Evolutionary conservation across 2,113 vertebrate species (phyloP), one percentile per base, ranked within the genome.

Genomic region (Psittacara wagleri): DNA sequence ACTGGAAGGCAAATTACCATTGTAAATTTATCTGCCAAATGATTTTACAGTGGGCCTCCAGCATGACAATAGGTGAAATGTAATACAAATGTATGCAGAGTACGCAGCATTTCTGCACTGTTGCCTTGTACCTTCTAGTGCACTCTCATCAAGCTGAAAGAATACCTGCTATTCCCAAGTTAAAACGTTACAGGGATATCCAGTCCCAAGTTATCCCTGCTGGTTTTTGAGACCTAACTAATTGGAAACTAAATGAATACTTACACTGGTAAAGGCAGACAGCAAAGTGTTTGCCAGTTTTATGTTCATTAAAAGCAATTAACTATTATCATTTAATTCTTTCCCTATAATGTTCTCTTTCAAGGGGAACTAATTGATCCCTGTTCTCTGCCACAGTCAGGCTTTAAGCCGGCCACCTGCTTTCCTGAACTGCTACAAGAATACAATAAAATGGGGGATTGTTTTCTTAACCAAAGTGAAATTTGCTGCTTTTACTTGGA

Each of bases 21-120:
- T 1, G 24, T 93, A 98, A 96, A 97, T 95, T 64, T 91, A 95
- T 92, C 93, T 97, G 96, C 94, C 96, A 97, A 95, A 96, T 97
- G 92, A 96, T 97, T 93, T 95, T 95, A 96, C 90, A 89, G 43
- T 81, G 57, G 61, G 48, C 72, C 80, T 90, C 85, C 51, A 31
- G 92, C 68, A 64, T 51, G 92, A 97, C 88, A 94, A 77, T 74
- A 83, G 89, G 44, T 77, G 77, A 92, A 95, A 96, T 51, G 46
- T 24, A 94, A 94, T 54, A 90, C 0, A 5, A 86, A 82, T n/a
- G 35, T 55, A 52, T 44, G 55, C 43, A 72, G 89, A 69, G 37
- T 33, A 82, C 84, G 79, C 52, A 74, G 35, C 81, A 52, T 86
- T 91, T 93, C 70, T 85, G 51, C 55, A 57, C 76, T 35, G 70